Percentiles rank a stretch among this genome's conserved stretches.
Evolutionary conservation across 1,140 invertebrate genomes (phyloP).

Genomic region (Vollenhovia emeryi): DNA sequence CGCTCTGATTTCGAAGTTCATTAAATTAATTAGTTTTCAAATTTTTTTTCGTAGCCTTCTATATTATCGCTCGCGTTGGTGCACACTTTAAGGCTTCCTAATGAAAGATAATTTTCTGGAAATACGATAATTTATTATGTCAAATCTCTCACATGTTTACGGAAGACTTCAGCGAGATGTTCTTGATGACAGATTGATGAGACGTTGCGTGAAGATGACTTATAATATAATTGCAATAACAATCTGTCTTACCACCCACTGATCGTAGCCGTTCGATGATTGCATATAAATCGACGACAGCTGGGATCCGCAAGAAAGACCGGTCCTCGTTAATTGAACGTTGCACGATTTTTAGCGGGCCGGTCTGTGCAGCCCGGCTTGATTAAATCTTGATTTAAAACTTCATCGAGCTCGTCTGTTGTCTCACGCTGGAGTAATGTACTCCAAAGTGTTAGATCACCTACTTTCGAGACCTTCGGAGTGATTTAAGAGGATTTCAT

Average conservation of each 20-base stretch:
- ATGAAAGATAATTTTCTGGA: not conserved
- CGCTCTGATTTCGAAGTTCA: not conserved
- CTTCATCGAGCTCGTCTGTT: not conserved
- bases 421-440: slow-evolving; percentile 18
- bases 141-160: not conserved
- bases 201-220: not conserved
- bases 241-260: not conserved
- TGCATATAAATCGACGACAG: not conserved
- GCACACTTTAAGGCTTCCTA: not conserved
- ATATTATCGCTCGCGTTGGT: not conserved
- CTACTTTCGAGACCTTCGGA: slow-evolving; percentile 58
- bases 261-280: not conserved
- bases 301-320: not conserved
- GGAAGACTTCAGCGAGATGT: not conserved
- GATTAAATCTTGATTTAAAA: slow-evolving; percentile 8
- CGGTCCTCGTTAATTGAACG: slow-evolving; percentile 39
- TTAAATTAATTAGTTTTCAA: not conserved
- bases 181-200: not conserved
- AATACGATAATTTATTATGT: not conserved
- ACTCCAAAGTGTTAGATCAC: slow-evolving; percentile 20
- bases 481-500: slow-evolving; percentile 4
- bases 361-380: not conserved
- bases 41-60: not conserved
- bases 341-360: slow-evolving; percentile 47
- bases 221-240: not conserved